Base-by-base conservation (phyloP, 2,113 vertebrate species). In the Bos indicus region DNA sequence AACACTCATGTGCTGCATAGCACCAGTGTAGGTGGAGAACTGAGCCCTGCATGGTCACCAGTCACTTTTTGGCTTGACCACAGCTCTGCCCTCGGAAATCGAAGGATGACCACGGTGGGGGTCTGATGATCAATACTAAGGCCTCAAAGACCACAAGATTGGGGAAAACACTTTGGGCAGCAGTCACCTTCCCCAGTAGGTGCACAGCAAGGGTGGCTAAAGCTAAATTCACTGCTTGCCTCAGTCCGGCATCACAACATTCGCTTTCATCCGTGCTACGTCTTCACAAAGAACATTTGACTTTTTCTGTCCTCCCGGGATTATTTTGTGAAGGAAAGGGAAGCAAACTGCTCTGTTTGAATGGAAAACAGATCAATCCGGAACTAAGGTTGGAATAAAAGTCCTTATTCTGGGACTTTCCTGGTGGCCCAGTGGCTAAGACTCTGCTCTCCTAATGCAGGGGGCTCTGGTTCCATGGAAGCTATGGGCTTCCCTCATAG, bases 311-410 rank as follows among this genome's bases (percentile, higher is more conserved):
- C 96, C 87, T 95, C 17, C 48, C 54, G 51, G 5, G 13, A 54
- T 90, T 92, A 90, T 83, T 95, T 71, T 95, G 33, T 67, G 64
- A 97, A 92, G 40, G 90, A 89, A 95, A 96, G 62, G 21, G 91
- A 97, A 57, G 59, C 14, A 71, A 91, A 59, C 33, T 60, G 59
- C 81, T 87, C 57, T 84, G 96, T 56, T 51, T 80, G 54, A 51
- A 0, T 51, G 94, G 94, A 71, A 97, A 91, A 15, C 86, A 36
- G 28, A 92, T 97, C 93, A 78, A 95, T 40, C n/a, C 48, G 48
- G 77, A 81, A 92, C 92, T 64, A 88, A 48, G 25, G 5, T 26
- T 67, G 48, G 92, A 93, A 48, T 26, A 40, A 90, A 94, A 83
- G 84, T 95, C 36, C 77, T 77, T 40, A 12, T 40, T 26, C 23